These are phyloP conservation scores for Euplexia lucipara DNA, from an alignment of 2,888 invertebrate genomes.

Conservation along the genomic window DNA sequence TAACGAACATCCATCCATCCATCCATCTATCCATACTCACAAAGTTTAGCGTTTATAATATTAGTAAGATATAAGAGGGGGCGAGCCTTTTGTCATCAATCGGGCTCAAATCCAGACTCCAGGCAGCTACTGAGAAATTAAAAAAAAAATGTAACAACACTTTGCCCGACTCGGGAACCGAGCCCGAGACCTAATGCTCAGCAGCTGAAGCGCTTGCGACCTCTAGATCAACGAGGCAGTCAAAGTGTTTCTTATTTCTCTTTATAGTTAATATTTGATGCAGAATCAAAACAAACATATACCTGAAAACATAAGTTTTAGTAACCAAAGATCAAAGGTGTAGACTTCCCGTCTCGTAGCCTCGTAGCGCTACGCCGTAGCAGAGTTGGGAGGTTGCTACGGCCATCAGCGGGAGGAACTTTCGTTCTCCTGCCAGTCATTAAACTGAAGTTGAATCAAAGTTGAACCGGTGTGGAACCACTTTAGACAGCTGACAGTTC, in stretches of 20 bases:
- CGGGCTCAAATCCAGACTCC: too few relatives aligned
- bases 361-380: conserved; percentile 58
- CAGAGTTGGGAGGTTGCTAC: conserved; percentile 42
- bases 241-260: not conserved
- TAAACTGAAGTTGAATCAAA: conserved; percentile 74
- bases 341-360: conserved; percentile 40
- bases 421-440: conserved; percentile 78
- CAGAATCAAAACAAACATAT: conserved; percentile 18
- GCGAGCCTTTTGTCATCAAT: too few relatives aligned
- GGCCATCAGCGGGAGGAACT: conserved; percentile 64
- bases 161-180: too few relatives aligned
- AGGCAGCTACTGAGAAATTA: too few relatives aligned
- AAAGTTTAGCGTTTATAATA: too few relatives aligned
- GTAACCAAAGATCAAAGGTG: conserved; percentile 16
- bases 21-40: too few relatives aligned
- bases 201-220: too few relatives aligned
- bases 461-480: conserved; percentile 69
- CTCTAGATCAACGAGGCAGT: too few relatives aligned
- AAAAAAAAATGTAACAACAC: too few relatives aligned
- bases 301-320: conserved; percentile 13
- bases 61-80: too few relatives aligned
- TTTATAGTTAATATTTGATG: not conserved
- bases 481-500: conserved; percentile 80
- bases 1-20: too few relatives aligned
- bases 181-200: too few relatives aligned